Percentiles rank a stretch among this genome's conserved stretches.
Evolutionary conservation across 1,140 invertebrate species (phyloP).

Genomic region (Rhagoletis pomonella): DNA sequence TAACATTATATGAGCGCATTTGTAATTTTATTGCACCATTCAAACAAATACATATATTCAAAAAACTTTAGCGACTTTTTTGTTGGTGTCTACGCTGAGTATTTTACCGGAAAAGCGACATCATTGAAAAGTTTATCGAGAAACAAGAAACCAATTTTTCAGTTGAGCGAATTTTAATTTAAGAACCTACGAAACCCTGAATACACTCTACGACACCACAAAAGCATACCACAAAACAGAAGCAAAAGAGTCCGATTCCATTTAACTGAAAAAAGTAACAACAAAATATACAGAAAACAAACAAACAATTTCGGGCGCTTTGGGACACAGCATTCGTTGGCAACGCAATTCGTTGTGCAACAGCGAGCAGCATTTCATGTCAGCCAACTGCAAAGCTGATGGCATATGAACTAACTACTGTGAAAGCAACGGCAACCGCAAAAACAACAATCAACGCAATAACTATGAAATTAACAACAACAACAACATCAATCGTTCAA

Average conservation of each 20-base stretch:
- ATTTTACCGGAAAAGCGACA: not conserved
- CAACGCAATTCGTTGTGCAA: slow-evolving; percentile 48
- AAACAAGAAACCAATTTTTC: slow-evolving; percentile 73
- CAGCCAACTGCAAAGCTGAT: not conserved
- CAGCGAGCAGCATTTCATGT: slow-evolving; percentile 48
- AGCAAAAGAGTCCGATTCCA: slow-evolving; percentile 17
- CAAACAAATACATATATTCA: too few relatives aligned
- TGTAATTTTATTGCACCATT: too few relatives aligned
- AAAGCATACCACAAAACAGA: not conserved
- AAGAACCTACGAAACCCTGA: slow-evolving; percentile 26
- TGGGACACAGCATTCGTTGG: slow-evolving; percentile 2
- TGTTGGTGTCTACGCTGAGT: not conserved
- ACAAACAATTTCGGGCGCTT: not conserved
- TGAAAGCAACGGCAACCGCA: not conserved
- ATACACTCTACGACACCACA: not conserved
- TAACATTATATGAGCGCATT: too few relatives aligned
- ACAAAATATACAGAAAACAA: not conserved
- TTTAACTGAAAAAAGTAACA: not conserved
- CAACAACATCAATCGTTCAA: not conserved
- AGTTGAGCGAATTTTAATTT: slow-evolving; percentile 74
- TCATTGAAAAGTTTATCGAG: slow-evolving; percentile 54
- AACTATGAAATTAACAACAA: slow-evolving; percentile 48
- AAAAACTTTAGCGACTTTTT: too few relatives aligned
- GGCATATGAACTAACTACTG: not conserved
- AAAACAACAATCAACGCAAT: not conserved